These are phyloP conservation scores for Macrocentrus cingulum DNA, from an alignment of 1,140 invertebrate species.

Conservation along the genomic window DNA sequence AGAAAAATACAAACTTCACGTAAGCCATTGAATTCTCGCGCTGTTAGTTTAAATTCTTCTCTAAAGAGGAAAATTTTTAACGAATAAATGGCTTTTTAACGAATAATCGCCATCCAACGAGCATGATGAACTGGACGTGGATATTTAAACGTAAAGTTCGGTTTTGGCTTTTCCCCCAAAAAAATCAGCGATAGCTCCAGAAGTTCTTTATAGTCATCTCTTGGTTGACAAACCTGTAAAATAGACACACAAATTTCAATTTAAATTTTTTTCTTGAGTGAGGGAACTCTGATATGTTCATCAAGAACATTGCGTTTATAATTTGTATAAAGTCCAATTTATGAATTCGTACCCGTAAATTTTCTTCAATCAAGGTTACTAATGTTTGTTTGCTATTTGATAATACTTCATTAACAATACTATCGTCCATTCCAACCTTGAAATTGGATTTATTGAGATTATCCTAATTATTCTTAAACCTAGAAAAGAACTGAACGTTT, in stretches of 20 bases:
- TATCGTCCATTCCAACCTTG: slow-evolving; percentile 11
- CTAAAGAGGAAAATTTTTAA: slow-evolving; percentile 2
- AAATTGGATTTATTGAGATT: slow-evolving; percentile 10
- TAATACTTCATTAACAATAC: slow-evolving; percentile 8
- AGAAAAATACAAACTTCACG: neutral
- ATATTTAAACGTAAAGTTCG: neutral
- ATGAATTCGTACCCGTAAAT: slow-evolving; percentile 18
- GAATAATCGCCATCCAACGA: slow-evolving; percentile 11
- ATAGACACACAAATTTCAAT: too few relatives aligned
- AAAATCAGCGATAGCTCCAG: neutral
- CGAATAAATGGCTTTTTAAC: slow-evolving; percentile 1
- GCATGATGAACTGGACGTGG: slow-evolving; percentile 3
- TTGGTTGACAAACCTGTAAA: slow-evolving; percentile 7
- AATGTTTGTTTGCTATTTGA: slow-evolving; percentile 16
- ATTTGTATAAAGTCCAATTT: too few relatives aligned
- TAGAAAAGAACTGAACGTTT: neutral
- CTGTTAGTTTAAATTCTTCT: neutral
- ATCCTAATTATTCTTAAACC: slow-evolving; percentile 1
- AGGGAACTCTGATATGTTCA: too few relatives aligned
- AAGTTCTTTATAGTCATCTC: slow-evolving; percentile 5
- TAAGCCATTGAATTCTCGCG: neutral
- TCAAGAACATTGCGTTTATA: too few relatives aligned
- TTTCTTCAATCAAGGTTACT: slow-evolving; percentile 12
- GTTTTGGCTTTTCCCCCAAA: neutral
- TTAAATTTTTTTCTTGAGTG: too few relatives aligned